Base-by-base conservation (phyloP, 2,888 invertebrate species). In the Aphodius sticticus region DNA sequence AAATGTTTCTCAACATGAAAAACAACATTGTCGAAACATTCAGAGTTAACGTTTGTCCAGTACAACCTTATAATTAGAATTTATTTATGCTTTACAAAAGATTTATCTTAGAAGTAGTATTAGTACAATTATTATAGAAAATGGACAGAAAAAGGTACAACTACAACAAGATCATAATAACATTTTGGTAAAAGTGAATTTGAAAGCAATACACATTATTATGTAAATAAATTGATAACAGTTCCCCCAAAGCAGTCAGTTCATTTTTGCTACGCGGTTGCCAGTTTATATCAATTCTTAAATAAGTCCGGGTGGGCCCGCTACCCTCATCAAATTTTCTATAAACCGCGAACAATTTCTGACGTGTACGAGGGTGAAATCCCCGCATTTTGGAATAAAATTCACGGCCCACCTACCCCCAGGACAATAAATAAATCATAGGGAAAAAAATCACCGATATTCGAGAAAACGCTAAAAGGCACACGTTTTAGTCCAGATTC, bases 261-360 rank as follows among this genome's bases (percentile, higher is more conserved):
- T 53, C 53, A 53, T 53, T 53, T 53, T 53, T 53, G 53, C 9
- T 7, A 53, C 53, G 2, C 53, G 53, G 7, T 74, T 74, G 74
- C 74, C 74, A 37, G 74, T 74, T 74, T 74, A 74, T 74, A 78
- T 78, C 71, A 77, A 71, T 72, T 71, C 71, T 72, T 78, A 78
- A 77, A 77, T 77, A 77, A 74, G 74, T 74, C 36, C 35, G 26
- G 16, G 74, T 26, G 74, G 74, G 74, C 75, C 26, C 69, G 77
- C 80, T 79, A 83, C 88, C 88, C 88, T 88, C 86, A 86, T 88
- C 88, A 88, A 88, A 88, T 86, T 86, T 85, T 84, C 86, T 85
- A 87, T 87, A 89, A 88, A 88, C 88, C 88, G 88, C 88, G 88
- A 87, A 88, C 87, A 86, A 88, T 88, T 88, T 88, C 86, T 88